Percentiles rank a stretch among this genome's conserved stretches.
Evolutionary conservation across 2,113 vertebrate genomes (phyloP).

Genomic region (Blennius ocellaris): DNA sequence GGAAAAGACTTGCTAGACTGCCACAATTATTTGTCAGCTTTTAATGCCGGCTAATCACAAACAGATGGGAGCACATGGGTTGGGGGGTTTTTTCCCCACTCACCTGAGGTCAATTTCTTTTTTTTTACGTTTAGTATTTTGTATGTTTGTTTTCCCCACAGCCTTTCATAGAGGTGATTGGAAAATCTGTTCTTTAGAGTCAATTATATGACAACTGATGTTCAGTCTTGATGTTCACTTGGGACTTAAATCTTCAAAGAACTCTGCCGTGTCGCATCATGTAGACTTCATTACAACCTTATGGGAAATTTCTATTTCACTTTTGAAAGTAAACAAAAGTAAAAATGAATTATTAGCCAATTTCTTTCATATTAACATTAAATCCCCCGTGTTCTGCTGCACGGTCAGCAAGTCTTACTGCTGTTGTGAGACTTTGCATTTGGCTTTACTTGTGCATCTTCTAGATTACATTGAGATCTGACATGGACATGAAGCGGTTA

Average conservation of each 20-base stretch:
- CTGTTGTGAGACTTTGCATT: too few relatives aligned
- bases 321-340: neutral
- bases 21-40: conserved; percentile 34
- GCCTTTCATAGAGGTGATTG: neutral
- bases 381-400: too few relatives aligned
- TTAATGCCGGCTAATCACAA: conserved; percentile 20
- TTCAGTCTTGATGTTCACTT: too few relatives aligned
- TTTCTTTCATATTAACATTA: too few relatives aligned
- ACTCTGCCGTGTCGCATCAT: too few relatives aligned
- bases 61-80: conserved; percentile 21
- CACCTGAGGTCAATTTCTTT: neutral
- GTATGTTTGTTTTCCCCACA: neutral
- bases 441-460: too few relatives aligned
- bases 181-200: neutral
- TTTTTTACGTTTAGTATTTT: neutral
- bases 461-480: too few relatives aligned
- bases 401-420: too few relatives aligned
- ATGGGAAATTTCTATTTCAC: neutral
- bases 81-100: neutral
- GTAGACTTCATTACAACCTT: neutral
- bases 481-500: too few relatives aligned
- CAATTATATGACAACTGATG: neutral
- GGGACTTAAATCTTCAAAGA: too few relatives aligned
- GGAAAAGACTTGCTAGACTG: conserved; percentile 31
- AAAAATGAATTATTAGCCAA: neutral